Base-by-base conservation (phyloP, 2,113 vertebrate genomes). In the Periophthalmus modestus region DNA sequence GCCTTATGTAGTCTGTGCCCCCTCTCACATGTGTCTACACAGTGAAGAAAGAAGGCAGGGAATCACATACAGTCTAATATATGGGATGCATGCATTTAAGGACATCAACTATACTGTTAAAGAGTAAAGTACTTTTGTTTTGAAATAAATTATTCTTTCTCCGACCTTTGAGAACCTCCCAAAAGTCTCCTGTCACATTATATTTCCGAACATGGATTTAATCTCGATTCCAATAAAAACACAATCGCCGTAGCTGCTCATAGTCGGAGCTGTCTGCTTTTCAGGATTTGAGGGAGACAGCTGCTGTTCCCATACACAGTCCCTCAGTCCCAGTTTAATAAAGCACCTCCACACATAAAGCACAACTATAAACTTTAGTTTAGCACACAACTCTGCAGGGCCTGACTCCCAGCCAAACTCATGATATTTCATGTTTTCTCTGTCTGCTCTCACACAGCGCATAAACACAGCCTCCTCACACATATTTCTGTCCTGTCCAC, bases 241-340 rank as follows among this genome's bases (percentile, higher is more conserved):
- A 28, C 23, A 74, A n/a, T 69, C 43, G 63, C 48, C 46, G 33
- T 66, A 68, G 47, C 54, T 36, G 69, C 67, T 75, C 71, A 67
- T 71, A 74, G 10, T 52, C 19, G 7, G 61, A 82, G 33, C 0
- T 71, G 23, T 71, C 65, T 48, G 33, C 28, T 39, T 39, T 72
- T 76, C 54, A 68, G 28, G 43, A 66, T 28, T 75, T 46, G 33
- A 69, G 24, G 1, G 77, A 81, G 79, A 83, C 84, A 87, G 79
- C 83, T 90, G 87, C 47, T 76, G 82, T 84, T 78, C 81, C 39
- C 79, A 81, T 79, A 24, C 18, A 52, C 28, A 46, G 73, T 86
- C 84, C 84, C 82, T 62, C 68, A 77, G 87, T 81, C 86, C 85
- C 76, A 76, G 73, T 83, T 83, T 85, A 89, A 83, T 88, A 87